A percentile compares a stretch with the other conserved stretches of the same genome.
Evolutionary conservation across 2,888 invertebrate species (phyloP).

Genomic region (Lordiphosa andalusiaca): DNA sequence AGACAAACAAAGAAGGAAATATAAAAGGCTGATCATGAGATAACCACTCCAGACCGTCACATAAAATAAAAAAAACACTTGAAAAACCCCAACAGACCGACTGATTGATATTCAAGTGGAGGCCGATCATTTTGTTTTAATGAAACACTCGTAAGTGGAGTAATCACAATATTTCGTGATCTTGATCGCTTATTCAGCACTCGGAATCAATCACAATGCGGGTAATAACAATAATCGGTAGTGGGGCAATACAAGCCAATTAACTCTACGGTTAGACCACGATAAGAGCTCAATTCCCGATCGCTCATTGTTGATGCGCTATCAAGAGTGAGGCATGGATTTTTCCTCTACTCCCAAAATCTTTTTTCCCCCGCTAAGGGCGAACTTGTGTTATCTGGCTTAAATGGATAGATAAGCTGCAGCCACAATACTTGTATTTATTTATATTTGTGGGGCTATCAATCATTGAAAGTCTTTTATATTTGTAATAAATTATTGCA

Average conservation of each 20-base stretch:
- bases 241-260: conserved; percentile 52
- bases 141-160: conserved; percentile 59
- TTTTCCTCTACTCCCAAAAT: conserved; percentile 30
- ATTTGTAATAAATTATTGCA: conserved; percentile 57
- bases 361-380: conserved; percentile 25
- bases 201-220: conserved; percentile 68
- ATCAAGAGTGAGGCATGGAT: conserved; percentile 36
- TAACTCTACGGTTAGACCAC: conserved; percentile 35
- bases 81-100: conserved; percentile 12
- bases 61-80: background rate
- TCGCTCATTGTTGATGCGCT: conserved; percentile 14
- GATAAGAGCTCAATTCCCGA: conserved; percentile 12
- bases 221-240: conserved; percentile 33
- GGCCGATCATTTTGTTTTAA: conserved; percentile 35
- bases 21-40: conserved; percentile 22
- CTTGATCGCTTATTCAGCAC: conserved; percentile 46
- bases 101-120: conserved; percentile 64
- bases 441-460: conserved; percentile 43
- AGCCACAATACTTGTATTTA: conserved; percentile 7
- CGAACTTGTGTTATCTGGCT: conserved; percentile 24
- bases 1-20: conserved; percentile 16
- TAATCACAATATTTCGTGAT: conserved; percentile 56
- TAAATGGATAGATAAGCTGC: conserved; percentile 28
- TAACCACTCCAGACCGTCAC: conserved; percentile 15
- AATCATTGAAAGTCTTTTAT: conserved; percentile 58